These are phyloP conservation scores for Polyommatus icarus DNA, from an alignment of 2,888 invertebrate genomes.

Conservation along the genomic window DNA sequence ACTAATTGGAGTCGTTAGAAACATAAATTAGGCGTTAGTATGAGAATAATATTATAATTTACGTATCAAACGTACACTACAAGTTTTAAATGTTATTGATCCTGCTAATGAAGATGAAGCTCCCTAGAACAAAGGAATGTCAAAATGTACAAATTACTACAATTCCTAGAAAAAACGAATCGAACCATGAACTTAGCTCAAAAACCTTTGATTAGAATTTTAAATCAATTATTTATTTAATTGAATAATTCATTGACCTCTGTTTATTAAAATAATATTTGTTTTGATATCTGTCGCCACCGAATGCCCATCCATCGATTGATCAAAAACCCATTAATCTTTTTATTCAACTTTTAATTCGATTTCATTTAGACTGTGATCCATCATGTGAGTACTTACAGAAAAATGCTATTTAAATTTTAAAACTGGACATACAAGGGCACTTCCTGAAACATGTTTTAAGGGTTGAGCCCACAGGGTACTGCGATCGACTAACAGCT, in stretches of 20 bases:
- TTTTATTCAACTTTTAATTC: neutral
- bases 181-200: no score
- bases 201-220: no score
- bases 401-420: neutral
- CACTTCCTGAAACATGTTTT: neutral
- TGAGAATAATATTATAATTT: no score
- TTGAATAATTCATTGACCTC: neutral
- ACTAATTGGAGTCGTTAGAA: neutral
- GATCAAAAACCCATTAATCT: constrained; percentile 11
- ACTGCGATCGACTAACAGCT: no score
- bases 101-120: no score
- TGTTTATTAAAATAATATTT: neutral
- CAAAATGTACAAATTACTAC: no score
- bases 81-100: no score
- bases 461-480: neutral
- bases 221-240: no score
- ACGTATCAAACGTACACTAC: no score
- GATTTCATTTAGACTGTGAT: neutral
- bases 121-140: no score
- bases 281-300: neutral
- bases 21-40: neutral
- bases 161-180: no score
- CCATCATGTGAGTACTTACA: neutral
- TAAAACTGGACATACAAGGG: neutral
- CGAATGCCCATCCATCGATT: neutral